phyloP scores from a whole-genome alignment of 2,797 vertebrate genomes.

The Rallus crepitans region DNA sequence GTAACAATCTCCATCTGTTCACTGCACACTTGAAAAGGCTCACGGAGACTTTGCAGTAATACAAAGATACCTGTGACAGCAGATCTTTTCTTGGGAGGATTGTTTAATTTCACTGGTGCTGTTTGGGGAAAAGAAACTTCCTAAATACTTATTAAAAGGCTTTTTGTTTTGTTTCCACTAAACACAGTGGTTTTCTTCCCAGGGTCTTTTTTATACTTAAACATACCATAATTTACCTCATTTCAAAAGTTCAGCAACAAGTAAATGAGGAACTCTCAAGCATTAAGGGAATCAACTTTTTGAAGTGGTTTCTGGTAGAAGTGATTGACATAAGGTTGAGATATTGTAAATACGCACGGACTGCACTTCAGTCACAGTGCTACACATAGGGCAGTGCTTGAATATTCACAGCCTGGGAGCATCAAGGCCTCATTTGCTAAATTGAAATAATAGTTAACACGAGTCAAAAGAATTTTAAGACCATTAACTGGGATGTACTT shows the following conservation, averaged over 20 bases:
- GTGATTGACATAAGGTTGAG: neutral
- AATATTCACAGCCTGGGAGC: neutral
- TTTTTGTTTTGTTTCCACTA: neutral
- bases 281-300: neutral
- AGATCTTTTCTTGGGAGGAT: conserved; percentile 37
- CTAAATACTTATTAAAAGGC: conserved; percentile 47
- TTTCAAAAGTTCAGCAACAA: neutral
- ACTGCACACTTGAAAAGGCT: conserved; percentile 46
- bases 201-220: neutral
- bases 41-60: neutral
- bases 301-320: conserved; percentile 4
- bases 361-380: neutral
- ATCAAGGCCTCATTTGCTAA: neutral
- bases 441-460: neutral
- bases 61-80: conserved; percentile 35
- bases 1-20: conserved; percentile 64
- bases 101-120: conserved; percentile 66
- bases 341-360: neutral
- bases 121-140: conserved; percentile 30
- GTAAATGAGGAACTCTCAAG: neutral
- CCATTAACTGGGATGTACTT: neutral
- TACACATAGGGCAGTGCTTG: neutral
- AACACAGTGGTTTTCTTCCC: neutral
- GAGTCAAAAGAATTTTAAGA: neutral
- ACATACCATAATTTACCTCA: neutral